Conservation (phyloP, 1,140 invertebrate genomes). For the Brachionus koreanus region DNA sequence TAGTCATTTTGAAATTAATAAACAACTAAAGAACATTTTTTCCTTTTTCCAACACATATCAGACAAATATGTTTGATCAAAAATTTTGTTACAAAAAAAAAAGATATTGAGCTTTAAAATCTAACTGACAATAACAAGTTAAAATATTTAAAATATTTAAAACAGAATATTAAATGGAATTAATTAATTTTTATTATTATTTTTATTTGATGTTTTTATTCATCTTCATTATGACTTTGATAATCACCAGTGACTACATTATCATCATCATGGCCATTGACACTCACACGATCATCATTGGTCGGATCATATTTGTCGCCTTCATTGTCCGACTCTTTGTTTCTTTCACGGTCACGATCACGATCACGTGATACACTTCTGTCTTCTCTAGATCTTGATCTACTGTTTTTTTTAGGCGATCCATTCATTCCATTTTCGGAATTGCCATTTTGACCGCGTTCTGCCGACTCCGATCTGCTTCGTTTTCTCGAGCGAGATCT, state of each 20-base stretch:
- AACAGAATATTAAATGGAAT: background rate
- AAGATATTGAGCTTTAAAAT: background rate
- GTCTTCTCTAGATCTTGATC: background rate
- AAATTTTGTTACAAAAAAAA: background rate
- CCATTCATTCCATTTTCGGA: background rate
- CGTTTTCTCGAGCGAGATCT: background rate
- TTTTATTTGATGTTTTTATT: background rate
- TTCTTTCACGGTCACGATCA: background rate
- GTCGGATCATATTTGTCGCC: background rate
- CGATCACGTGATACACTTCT: background rate
- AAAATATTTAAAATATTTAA: background rate
- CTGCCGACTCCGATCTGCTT: background rate
- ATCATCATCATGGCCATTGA: slow-evolving; percentile 13
- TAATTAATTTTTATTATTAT: background rate
- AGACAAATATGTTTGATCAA: background rate
- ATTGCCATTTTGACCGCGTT: background rate
- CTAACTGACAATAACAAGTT: background rate
- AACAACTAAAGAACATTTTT: background rate
- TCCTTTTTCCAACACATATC: background rate
- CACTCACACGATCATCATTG: slow-evolving; percentile 4
- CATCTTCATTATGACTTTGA: slow-evolving; percentile 37
- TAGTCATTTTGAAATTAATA: background rate
- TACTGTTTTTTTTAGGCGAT: background rate
- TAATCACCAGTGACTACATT: slow-evolving; percentile 26
- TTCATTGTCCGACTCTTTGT: background rate